Evolutionary conservation across 2,888 invertebrate species (phyloP), one percentile per base, ranked within the genome.

Genomic region (Torymus texanus): DNA sequence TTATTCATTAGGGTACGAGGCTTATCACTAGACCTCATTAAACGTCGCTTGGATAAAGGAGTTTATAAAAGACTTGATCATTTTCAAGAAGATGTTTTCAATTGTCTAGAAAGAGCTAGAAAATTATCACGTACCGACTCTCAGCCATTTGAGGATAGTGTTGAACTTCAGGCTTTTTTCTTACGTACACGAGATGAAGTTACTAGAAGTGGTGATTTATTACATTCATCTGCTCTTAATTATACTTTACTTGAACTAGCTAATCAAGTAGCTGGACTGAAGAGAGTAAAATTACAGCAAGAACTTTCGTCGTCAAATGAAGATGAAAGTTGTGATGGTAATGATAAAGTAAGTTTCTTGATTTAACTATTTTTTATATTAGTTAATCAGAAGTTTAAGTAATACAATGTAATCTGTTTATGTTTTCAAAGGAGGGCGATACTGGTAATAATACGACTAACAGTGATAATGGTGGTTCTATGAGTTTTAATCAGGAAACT

Each of bases 31-130:
- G 99, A 99, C 90, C 92, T 98, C 76, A 97, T 99, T 72, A 99
- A 98, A 89, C 93, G 97, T 24, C 93, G 98, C 24, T 91, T 99
- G 62, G 98, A 99, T 88, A 94, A 96, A 89, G 97, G 97, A 0
- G 93, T 97, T 3, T 99, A 99, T 90, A 95, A 96, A 85, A 93
- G 99, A 8, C 91, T 99, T 82, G 99, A 99, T 90, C 93, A 95
- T 76, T 99, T 99, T 91, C 99, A 99, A 91, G 97, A 97, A 86
- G 99, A 99, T 88, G 94, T 99, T 88, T 99, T 99, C 89, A 93
- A 95, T 55, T 97, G 98, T 82, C 94, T 99, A 88, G 97, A 98
- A 86, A 92, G 96, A 85, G 98, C 98, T 0, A 93, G 99, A 2
- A 94, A 94, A 80, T 91, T 97, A 0, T 96, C 97, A 0, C 93